Evolutionary conservation across 2,113 vertebrate genomes (phyloP).

Genomic region (Nycticebus coucang): DNA sequence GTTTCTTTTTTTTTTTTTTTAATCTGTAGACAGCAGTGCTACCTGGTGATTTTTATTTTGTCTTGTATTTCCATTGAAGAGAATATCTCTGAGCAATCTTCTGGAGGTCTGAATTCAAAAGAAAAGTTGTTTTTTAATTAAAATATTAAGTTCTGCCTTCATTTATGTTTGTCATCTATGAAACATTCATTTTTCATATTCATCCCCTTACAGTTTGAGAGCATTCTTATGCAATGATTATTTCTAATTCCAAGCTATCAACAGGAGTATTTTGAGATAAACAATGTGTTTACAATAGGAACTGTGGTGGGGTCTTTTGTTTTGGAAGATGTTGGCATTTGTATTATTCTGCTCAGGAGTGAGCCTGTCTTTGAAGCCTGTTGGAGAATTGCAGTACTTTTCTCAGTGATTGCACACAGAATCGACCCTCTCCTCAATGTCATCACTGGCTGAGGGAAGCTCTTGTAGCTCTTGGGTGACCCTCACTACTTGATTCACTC

Average conservation of each 20-base stretch:
- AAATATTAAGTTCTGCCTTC: conserved; percentile 66
- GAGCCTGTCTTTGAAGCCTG: conserved; percentile 55
- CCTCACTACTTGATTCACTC: background rate
- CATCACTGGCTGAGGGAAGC: background rate
- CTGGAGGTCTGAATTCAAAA: conserved; percentile 71
- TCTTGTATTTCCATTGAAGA: background rate
- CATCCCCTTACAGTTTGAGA: background rate
- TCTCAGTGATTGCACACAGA: conserved; percentile 62
- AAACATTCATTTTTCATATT: conserved; percentile 60
- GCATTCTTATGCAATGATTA: conserved; percentile 57
- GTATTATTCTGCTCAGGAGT: conserved; percentile 64
- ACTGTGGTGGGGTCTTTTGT: conserved; percentile 61
- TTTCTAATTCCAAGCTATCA: conserved; percentile 58
- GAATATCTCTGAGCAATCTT: conserved; percentile 62
- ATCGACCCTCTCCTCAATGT: conserved; percentile 16
- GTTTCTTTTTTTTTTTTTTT: conserved; percentile 69
- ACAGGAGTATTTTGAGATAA: conserved; percentile 72
- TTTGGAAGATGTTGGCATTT: conserved; percentile 67
- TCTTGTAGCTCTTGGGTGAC: background rate
- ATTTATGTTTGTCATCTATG: conserved; percentile 57
- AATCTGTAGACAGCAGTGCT: conserved; percentile 29
- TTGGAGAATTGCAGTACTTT: conserved; percentile 69
- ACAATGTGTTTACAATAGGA: conserved; percentile 67
- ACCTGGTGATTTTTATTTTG: conserved; percentile 40
- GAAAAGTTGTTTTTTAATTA: conserved; percentile 63